Evolutionary conservation across 2,113 vertebrate genomes (phyloP), one percentile per base, ranked within the genome.

Genomic region (Pollachius pollachius): DNA sequence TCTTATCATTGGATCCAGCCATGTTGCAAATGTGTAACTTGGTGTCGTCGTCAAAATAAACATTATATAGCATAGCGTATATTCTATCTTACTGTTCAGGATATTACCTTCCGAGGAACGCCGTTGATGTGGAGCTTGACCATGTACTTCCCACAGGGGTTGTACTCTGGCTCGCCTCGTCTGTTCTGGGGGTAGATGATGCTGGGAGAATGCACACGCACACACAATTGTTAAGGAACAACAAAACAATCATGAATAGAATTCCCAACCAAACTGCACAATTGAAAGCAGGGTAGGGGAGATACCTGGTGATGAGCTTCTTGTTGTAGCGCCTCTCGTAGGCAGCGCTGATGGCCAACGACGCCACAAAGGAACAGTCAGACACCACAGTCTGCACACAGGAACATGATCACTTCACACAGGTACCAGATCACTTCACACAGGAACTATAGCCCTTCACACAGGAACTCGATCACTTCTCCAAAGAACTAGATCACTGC

Each of bases 141-240:
- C 97, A 98, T 99, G 83, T 99, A 99, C 70, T 98, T 99, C 71
- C 97, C 97, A 90, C 96, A 99, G 0, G 97, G 97, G 83, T 99
- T 99, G 81, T 98, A 99, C 80, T 99, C 96, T 0, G 97, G 97
- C 61, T 98, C 93, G 37, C 97, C 96, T 68, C 93, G 95, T 78
- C 96, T 94, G 92, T 99, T 99, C 89, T 99, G 96, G 84, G 96
- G 97, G 81, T 94, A 99, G 91, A 99, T 99, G 72, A 99, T 95
- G 88, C 97, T 99, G 92, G 85, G 41, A 48, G 25, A 8, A 82
- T 63, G 81, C 56, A 64, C 76, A 72, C 17, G 41, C 27, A 81
- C 61, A 52, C 4, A 68, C 0, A 12, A 60, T 60, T 1, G 18
- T 12, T 21, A 60, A 21, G 19, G 12, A 60, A 60, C 18, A 59